Percentiles rank a stretch among this genome's conserved stretches.
These are phyloP conservation scores for Bufo bufo DNA, from an alignment of 2,113 vertebrate genomes.

Conservation along the genomic window DNA sequence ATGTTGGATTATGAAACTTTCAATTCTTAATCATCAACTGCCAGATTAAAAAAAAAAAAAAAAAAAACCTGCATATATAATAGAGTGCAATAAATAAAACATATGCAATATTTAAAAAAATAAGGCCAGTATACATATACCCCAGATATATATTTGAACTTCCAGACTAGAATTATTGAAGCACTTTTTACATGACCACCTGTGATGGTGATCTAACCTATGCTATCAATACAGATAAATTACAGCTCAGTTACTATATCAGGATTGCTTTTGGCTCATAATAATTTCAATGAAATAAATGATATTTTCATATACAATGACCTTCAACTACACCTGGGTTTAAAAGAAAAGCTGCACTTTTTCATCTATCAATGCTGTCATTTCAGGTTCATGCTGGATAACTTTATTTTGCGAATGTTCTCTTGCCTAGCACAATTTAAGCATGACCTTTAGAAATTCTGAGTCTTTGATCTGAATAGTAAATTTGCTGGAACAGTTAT, in stretches of 20 bases:
- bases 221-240: neutral
- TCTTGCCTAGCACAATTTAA: conserved; percentile 7
- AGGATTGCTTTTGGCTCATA: neutral
- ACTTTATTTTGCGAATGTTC: conserved; percentile 46
- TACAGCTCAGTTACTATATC: neutral
- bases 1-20: too few species aligned
- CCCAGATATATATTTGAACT: too few species aligned
- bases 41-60: too few species aligned
- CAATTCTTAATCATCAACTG: too few species aligned
- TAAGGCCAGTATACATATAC: too few species aligned
- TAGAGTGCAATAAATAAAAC: too few species aligned
- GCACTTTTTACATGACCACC: neutral
- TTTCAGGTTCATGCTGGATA: conserved; percentile 32
- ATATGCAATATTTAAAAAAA: too few species aligned
- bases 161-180: too few species aligned
- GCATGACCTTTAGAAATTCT: conserved; percentile 44
- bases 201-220: neutral
- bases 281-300: neutral
- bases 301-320: conserved; percentile 28
- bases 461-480: conserved; percentile 24
- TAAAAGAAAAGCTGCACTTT: conserved; percentile 28
- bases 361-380: conserved; percentile 44
- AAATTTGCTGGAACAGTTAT: conserved; percentile 2
- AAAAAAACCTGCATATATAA: too few species aligned
- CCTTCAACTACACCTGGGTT: conserved; percentile 32